Conservation (phyloP, 2,113 vertebrate genomes). For the Festucalex cinctus region DNA sequence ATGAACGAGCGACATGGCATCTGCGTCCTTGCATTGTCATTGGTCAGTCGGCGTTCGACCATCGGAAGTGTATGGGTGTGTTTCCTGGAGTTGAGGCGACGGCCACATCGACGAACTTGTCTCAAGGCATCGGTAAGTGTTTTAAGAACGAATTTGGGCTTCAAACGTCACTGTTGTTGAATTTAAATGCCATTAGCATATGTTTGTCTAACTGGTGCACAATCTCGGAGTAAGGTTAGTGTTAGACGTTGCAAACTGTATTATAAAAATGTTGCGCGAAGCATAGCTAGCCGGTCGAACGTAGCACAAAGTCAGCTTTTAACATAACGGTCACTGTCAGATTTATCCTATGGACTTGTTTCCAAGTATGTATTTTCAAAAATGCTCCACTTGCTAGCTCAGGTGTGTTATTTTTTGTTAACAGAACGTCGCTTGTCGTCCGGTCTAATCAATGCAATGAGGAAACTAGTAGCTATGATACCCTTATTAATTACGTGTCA, state of each 20-base stretch:
- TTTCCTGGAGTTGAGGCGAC: slow-evolving; percentile 52
- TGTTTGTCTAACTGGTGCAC: accelerated
- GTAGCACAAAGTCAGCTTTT: background rate
- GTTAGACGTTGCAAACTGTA: background rate
- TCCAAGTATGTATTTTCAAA: background rate
- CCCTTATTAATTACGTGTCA: too few species aligned
- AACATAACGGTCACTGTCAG: background rate
- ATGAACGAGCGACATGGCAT: slow-evolving; percentile 60
- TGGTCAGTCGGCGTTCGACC: slow-evolving; percentile 39
- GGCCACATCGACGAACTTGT: slow-evolving; percentile 44
- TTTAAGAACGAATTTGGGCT: background rate
- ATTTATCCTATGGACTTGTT: background rate
- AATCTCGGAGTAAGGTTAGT: accelerated
- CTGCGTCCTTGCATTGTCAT: slow-evolving; percentile 4
- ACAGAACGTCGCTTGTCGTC: too few species aligned
- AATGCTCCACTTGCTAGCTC: background rate
- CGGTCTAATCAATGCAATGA: too few species aligned
- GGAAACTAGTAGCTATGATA: too few species aligned
- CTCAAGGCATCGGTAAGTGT: slow-evolving; percentile 53
- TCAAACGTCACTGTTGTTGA: background rate
- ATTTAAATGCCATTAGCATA: too few species aligned
- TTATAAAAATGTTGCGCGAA: slow-evolving; percentile 4
- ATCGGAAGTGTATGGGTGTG: slow-evolving; percentile 67
- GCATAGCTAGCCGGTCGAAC: slow-evolving; percentile 28
- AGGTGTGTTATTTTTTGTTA: too few species aligned